Evolutionary conservation across 2,113 vertebrate genomes (phyloP).

Genomic region (Spilogale gracilis): DNA sequence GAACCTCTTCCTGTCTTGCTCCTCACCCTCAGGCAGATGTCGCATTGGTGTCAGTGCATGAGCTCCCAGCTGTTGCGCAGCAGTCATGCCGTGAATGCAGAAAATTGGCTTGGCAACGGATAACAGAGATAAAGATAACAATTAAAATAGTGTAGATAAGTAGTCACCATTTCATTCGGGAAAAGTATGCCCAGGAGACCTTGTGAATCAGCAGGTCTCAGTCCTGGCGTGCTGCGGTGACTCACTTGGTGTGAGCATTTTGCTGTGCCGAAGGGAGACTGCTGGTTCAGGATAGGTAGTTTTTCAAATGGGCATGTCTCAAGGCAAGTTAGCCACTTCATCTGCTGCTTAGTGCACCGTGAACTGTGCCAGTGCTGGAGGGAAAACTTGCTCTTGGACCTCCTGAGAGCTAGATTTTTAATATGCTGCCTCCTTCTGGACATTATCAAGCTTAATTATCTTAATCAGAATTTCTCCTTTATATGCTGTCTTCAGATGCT

Average conservation of each 20-base stretch:
- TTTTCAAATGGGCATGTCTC: background rate
- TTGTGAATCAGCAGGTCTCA: conserved; percentile 14
- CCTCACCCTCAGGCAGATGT: background rate
- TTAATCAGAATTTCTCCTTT: background rate
- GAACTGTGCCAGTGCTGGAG: background rate
- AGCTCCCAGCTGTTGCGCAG: background rate
- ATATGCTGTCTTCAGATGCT: background rate
- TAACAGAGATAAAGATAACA: background rate
- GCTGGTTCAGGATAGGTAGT: background rate
- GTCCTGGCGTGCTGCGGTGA: background rate
- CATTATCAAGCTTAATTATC: conserved; percentile 4
- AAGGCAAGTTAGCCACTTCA: background rate
- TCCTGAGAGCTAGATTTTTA: background rate
- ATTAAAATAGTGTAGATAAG: background rate
- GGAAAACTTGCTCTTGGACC: background rate
- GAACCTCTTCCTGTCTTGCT: background rate
- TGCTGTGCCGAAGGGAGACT: background rate
- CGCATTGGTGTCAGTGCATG: background rate
- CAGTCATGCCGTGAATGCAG: background rate
- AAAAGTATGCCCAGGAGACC: background rate
- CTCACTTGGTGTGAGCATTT: background rate
- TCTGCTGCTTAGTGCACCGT: background rate
- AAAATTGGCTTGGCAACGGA: background rate
- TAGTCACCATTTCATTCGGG: background rate
- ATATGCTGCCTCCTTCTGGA: background rate